phyloP scores from a whole-genome alignment of 2,113 vertebrate genomes.

The Sminthopsis crassicaudata region DNA sequence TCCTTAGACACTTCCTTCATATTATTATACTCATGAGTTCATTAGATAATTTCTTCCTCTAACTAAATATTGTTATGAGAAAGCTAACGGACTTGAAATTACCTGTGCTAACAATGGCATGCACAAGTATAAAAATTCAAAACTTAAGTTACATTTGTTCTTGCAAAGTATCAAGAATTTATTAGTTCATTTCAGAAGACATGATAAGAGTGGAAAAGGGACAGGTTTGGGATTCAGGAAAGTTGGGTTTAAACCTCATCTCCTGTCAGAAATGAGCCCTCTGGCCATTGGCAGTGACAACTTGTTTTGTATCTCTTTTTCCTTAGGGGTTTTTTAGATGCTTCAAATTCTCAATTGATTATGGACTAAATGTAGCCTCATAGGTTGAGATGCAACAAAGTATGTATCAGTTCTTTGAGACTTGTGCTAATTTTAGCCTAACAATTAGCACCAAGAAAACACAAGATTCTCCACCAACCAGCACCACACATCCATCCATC shows the following conservation, averaged over 20 bases:
- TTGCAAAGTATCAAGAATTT: background rate
- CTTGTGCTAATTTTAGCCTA: background rate
- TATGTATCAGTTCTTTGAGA: background rate
- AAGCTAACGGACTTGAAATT: background rate
- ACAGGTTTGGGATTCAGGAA: background rate
- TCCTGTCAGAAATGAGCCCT: background rate
- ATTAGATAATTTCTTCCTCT: background rate
- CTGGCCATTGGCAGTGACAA: background rate
- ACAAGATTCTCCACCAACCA: background rate
- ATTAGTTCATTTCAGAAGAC: background rate
- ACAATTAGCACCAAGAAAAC: background rate
- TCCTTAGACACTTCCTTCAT: background rate
- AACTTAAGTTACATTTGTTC: background rate
- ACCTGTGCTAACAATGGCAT: background rate
- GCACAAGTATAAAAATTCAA: background rate
- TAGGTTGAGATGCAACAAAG: background rate
- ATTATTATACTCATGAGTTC: background rate
- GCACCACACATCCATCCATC: too few relatives aligned
- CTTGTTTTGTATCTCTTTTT: background rate
- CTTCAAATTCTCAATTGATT: background rate
- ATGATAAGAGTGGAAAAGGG: background rate
- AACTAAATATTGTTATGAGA: background rate
- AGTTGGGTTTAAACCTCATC: background rate
- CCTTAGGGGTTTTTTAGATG: background rate
- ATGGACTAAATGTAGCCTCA: too few relatives aligned